Percentiles rank a stretch among this genome's conserved stretches.
Conservation (phyloP, 2,797 vertebrate species). For the Triplophysa bombifrons region DNA sequence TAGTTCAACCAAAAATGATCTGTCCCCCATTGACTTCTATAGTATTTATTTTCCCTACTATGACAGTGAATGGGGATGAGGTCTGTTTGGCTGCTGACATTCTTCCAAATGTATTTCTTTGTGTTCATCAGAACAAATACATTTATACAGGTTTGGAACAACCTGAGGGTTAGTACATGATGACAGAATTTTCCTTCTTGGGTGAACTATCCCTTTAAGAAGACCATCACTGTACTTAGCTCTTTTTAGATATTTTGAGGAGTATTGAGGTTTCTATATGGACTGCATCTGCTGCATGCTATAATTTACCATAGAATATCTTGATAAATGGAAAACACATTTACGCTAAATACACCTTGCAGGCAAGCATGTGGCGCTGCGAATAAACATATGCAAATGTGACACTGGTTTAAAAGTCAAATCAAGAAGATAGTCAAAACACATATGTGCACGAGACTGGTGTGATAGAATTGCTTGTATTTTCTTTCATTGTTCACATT, state of each 20-base stretch:
- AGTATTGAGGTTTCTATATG: not conserved
- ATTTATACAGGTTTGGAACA: too few species aligned
- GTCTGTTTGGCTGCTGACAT: too few species aligned
- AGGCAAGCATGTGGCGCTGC: not conserved
- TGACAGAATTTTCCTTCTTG: too few species aligned
- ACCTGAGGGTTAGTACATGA: too few species aligned
- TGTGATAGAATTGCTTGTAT: not conserved
- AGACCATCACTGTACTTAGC: not conserved
- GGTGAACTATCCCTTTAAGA: not conserved
- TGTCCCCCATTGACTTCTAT: too few species aligned
- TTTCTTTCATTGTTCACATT: not conserved
- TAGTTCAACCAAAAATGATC: not conserved
- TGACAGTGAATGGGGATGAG: too few species aligned
- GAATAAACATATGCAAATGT: constrained; percentile 9
- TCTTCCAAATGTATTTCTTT: too few species aligned
- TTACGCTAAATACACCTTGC: constrained; percentile 12
- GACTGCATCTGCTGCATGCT: not conserved
- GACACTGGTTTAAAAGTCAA: constrained; percentile 8
- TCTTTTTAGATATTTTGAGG: not conserved
- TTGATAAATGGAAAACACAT: not conserved
- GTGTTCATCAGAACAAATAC: too few species aligned
- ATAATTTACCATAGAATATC: not conserved
- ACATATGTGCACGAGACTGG: not conserved
- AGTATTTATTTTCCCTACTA: too few species aligned
- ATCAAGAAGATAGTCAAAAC: not conserved